Evolutionary conservation across 2,797 vertebrate genomes (phyloP), one percentile per base, ranked within the genome.

Genomic region (Gobio occitaniae): DNA sequence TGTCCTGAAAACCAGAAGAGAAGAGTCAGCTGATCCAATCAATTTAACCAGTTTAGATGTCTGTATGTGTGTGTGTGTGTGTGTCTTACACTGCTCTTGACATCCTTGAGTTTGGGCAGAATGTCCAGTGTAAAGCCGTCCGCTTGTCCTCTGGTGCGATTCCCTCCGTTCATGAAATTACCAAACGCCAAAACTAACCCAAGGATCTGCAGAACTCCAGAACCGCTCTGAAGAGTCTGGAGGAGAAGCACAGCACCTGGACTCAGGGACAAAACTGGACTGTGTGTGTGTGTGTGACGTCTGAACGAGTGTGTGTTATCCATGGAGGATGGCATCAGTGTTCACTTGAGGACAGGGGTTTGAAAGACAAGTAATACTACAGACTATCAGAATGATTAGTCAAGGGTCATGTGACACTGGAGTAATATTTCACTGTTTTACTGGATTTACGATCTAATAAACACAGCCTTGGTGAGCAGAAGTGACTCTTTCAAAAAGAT

Each of bases 81-180:
- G 4, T 15, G 3, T 95, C 98, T 97, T 93, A 99, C 98, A 4
- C 96, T 98, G 94, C 97, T 99, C 90, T 99, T 99, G 68, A 99
- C 98, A 85, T 99, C 98, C 93, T 98, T 99, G 44, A 99, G 94
- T 93, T 99, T 99, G 29, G 97, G 98, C 78, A 99, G 95, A 85
- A 99, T 99, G 89, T 99, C 98, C 2, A 99, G 91, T 17, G 94
- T 95, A 91, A 99, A 99, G 2, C 98, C 98, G 81, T 99, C 98
- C 1, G 98, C 98, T 87, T 99, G 97, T 25, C 98, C 98, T 89
- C 98, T 91, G 2, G 97, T 98, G 83, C 98, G 95, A 90, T 99
- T 99, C 36, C 98, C 98, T 86, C 97, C 98, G 66, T 99, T 99
- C 98, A 99, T 99, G 88, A 97, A 99, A 94, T 99, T 99, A 50